These are phyloP conservation scores for Cheirogaleus medius DNA, from an alignment of 2,113 vertebrate genomes.

Conservation along the genomic window DNA sequence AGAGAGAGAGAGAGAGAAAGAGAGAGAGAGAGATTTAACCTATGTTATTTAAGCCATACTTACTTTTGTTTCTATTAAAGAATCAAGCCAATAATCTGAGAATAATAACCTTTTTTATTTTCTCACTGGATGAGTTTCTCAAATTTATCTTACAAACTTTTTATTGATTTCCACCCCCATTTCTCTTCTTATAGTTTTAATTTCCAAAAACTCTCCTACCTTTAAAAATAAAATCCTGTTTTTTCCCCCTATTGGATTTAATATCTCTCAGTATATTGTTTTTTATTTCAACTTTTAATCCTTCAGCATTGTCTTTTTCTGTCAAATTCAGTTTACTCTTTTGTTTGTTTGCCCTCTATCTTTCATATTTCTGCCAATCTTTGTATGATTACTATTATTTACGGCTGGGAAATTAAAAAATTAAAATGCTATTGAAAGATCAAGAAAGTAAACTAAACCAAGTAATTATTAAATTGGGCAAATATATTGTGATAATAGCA, in stretches of 20 bases:
- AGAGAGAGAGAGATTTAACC: not conserved
- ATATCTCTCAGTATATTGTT: not conserved
- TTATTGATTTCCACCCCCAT: not conserved
- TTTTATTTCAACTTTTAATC: not conserved
- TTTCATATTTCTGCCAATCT: not conserved
- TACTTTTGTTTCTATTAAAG: not conserved
- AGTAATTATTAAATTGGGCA: not conserved
- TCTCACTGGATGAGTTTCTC: not conserved
- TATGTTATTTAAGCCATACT: not conserved
- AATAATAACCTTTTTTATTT: not conserved
- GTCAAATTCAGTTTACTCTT: not conserved
- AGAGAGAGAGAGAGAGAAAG: too few species aligned
- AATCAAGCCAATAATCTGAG: not conserved
- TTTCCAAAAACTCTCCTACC: slow-evolving; percentile 6
- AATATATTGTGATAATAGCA: not conserved
- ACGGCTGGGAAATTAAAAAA: slow-evolving; percentile 7
- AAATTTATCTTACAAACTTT: not conserved
- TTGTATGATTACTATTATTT: not conserved
- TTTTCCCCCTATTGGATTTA: not conserved
- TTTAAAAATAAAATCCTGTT: not conserved
- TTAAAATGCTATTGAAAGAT: not conserved
- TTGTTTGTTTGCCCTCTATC: not conserved
- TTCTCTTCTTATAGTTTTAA: not conserved
- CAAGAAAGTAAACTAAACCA: not conserved
- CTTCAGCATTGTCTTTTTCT: not conserved